Evolutionary conservation across 2,797 vertebrate genomes (phyloP).

Genomic region (Myiothlypis coronata): DNA sequence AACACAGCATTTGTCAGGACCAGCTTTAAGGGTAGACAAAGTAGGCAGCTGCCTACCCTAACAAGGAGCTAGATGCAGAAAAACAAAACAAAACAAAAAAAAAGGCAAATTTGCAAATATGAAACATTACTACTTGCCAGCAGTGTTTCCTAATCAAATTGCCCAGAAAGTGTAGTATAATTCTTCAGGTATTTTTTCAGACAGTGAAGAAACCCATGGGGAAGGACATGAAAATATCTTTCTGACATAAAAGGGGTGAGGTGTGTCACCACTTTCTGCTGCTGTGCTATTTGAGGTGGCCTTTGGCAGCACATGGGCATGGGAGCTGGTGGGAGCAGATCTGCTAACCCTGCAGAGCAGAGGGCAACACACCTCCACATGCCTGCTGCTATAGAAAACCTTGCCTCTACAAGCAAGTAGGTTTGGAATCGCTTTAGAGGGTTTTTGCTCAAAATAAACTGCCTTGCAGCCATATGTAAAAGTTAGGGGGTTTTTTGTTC

Average conservation of each 20-base stretch:
- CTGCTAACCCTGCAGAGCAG: background rate
- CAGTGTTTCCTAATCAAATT: background rate
- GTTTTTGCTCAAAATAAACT: constrained; percentile 29
- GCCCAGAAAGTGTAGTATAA: background rate
- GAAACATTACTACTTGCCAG: background rate
- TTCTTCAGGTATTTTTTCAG: background rate
- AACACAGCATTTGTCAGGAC: background rate
- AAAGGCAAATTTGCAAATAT: background rate
- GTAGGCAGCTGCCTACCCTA: background rate
- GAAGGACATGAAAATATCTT: background rate
- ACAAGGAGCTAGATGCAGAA: background rate
- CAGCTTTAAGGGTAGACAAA: background rate
- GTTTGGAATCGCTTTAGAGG: constrained; percentile 48
- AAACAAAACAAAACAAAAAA: background rate
- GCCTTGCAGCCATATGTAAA: constrained; percentile 36
- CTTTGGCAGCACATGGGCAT: background rate
- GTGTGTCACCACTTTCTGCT: background rate
- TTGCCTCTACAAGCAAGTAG: constrained; percentile 24
- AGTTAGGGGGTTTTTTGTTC: background rate
- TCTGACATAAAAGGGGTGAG: background rate
- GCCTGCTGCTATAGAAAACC: background rate
- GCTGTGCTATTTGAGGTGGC: background rate
- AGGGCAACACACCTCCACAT: background rate
- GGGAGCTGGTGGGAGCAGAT: background rate
- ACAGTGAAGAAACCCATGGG: background rate